Evolutionary conservation across 2,797 vertebrate genomes (phyloP).

Genomic region (Poecilia gillii): DNA sequence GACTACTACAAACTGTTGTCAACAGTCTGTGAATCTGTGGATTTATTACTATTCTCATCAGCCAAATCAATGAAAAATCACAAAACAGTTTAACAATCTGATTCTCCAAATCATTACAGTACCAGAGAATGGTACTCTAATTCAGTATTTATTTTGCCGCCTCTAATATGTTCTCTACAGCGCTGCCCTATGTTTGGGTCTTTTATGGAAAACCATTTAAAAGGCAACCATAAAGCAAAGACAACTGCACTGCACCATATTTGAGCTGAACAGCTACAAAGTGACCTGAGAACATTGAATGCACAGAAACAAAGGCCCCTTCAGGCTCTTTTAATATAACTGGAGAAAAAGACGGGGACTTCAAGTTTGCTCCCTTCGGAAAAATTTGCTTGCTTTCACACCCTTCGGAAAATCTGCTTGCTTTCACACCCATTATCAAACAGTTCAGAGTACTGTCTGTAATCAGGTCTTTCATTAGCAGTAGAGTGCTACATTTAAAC

Average conservation of each 20-base stretch:
- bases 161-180: not conserved
- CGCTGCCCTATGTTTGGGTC: not conserved
- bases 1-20: not conserved
- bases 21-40: no score
- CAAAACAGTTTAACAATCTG: not conserved
- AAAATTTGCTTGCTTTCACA: not conserved
- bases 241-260: not conserved
- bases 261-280: constrained; percentile 13
- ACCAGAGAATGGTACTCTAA: not conserved
- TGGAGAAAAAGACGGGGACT: constrained; percentile 18
- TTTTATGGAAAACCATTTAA: not conserved
- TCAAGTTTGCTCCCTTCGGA: constrained; percentile 2
- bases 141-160: not conserved
- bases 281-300: not conserved
- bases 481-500: constrained; percentile 54
- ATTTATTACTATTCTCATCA: not conserved
- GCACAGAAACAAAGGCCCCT: not conserved
- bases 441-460: constrained; percentile 19
- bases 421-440: constrained; percentile 37
- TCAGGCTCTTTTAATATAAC: constrained; percentile 8
- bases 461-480: constrained; percentile 45
- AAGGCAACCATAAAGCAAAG: not conserved
- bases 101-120: not conserved
- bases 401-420: not conserved
- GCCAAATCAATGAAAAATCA: not conserved